Percentiles rank a stretch among this genome's conserved stretches.
These are phyloP conservation scores for Ernsta delagoae DNA, from an alignment of 2,888 invertebrate species.

Conservation along the genomic window DNA sequence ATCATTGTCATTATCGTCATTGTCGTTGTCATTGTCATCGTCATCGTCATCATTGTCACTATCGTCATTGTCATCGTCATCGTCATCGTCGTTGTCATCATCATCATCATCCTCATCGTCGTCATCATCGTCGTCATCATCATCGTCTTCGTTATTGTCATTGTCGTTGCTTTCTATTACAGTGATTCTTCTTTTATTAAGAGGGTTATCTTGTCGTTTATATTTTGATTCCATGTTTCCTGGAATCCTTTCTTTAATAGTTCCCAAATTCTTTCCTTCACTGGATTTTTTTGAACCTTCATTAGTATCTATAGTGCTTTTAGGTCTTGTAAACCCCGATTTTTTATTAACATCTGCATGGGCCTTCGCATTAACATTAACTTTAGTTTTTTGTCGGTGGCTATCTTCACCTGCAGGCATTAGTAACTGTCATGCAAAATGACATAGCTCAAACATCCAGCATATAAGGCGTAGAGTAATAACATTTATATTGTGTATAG, in stretches of 20 bases:
- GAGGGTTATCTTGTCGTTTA: conserved; percentile 40
- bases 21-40: conserved; percentile 61
- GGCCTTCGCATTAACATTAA: conserved; percentile 78
- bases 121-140: conserved; percentile 51
- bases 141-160: conserved; percentile 47
- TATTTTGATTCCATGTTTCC: conserved; percentile 45
- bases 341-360: conserved; percentile 79
- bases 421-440: conserved; percentile 86
- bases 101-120: conserved; percentile 72
- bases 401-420: conserved; percentile 86
- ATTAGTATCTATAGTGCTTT: conserved; percentile 48
- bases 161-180: conserved; percentile 60
- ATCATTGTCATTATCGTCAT: conserved; percentile 69
- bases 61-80: conserved; percentile 41
- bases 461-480: conserved; percentile 74
- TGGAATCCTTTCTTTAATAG: conserved; percentile 62
- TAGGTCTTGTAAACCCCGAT: conserved; percentile 62
- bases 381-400: conserved; percentile 75
- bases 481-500: conserved; percentile 54
- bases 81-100: conserved; percentile 49
- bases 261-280: conserved; percentile 65
- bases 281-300: conserved; percentile 48
- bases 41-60: conserved; percentile 66
- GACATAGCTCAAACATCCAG: conserved; percentile 84
- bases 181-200: conserved; percentile 38